Conservation (phyloP, 1,140 invertebrate species). For the Sminthurides bifidus region DNA sequence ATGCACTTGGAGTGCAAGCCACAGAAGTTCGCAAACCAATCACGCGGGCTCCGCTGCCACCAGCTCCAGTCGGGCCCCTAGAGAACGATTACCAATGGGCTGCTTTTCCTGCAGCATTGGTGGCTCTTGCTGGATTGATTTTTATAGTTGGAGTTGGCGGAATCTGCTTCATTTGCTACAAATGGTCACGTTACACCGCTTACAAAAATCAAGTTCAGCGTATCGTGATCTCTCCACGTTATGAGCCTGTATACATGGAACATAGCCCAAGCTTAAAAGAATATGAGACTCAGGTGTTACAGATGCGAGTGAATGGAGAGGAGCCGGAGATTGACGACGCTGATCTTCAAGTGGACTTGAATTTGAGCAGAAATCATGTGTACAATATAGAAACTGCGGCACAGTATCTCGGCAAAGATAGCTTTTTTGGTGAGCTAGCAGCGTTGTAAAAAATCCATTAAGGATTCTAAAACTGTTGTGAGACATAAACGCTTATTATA, state of each 20-base stretch:
- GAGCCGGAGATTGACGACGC: constrained; percentile 27
- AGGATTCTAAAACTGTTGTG: not conserved
- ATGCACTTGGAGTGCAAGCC: constrained; percentile 50
- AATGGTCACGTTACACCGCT: constrained; percentile 77
- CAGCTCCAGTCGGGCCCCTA: constrained; percentile 24
- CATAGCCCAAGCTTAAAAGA: constrained; percentile 55
- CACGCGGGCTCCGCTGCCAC: constrained; percentile 36
- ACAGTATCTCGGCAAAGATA: constrained; percentile 52
- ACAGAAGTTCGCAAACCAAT: constrained; percentile 55
- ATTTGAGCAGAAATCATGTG: constrained; percentile 71
- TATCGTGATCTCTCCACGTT: constrained; percentile 55
- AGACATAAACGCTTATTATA: no score
- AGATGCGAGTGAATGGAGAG: constrained; percentile 59
- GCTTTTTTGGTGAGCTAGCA: constrained; percentile 11
- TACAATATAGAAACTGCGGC: constrained; percentile 73
- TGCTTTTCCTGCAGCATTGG: constrained; percentile 72
- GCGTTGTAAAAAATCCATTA: not conserved
- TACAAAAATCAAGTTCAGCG: constrained; percentile 62
- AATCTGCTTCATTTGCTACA: constrained; percentile 81
- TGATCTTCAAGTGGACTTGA: constrained; percentile 49
- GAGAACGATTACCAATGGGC: constrained; percentile 40
- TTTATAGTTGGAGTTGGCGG: constrained; percentile 69
- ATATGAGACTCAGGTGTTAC: constrained; percentile 74
- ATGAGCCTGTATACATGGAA: constrained; percentile 43
- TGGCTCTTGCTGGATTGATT: constrained; percentile 74